A percentile compares a stretch with the other conserved stretches of the same genome.
Evolutionary conservation across 2,113 vertebrate genomes (phyloP).

Genomic region (Acanthisitta chloris): DNA sequence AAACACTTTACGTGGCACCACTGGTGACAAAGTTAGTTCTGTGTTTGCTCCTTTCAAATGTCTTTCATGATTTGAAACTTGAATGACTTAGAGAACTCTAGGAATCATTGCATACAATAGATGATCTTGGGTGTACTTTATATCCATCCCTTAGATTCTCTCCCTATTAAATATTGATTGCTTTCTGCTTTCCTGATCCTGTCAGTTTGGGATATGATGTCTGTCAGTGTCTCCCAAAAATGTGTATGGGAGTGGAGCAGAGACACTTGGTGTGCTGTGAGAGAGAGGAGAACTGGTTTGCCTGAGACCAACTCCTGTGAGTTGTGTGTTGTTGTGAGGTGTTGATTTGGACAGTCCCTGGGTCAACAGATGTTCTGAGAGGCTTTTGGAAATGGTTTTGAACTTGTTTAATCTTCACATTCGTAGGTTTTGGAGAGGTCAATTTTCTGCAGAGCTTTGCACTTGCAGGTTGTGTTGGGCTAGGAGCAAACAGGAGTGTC

Average conservation of each 20-base stretch:
- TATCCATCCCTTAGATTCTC: not conserved
- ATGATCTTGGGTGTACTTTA: not conserved
- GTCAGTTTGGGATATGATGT: not conserved
- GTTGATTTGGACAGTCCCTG: too few relatives aligned
- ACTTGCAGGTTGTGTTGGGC: not conserved
- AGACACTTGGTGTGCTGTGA: not conserved
- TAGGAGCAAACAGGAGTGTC: not conserved
- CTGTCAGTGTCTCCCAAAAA: not conserved
- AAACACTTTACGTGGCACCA: not conserved
- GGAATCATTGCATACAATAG: not conserved
- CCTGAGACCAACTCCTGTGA: not conserved
- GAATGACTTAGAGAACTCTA: not conserved
- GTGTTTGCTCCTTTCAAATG: not conserved
- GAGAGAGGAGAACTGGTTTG: not conserved
- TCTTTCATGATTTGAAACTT: not conserved
- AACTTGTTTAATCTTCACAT: not conserved
- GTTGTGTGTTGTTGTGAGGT: not conserved
- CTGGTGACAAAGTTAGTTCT: not conserved
- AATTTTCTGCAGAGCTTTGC: too few relatives aligned
- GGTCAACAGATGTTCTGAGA: not conserved
- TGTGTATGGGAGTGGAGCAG: fast-evolving
- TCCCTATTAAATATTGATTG: not conserved
- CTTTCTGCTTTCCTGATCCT: not conserved
- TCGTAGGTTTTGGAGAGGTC: not conserved
- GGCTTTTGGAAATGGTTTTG: not conserved